These are phyloP conservation scores for Drosophila nebulosa DNA, from an alignment of 1,140 invertebrate species.

Conservation along the genomic window DNA sequence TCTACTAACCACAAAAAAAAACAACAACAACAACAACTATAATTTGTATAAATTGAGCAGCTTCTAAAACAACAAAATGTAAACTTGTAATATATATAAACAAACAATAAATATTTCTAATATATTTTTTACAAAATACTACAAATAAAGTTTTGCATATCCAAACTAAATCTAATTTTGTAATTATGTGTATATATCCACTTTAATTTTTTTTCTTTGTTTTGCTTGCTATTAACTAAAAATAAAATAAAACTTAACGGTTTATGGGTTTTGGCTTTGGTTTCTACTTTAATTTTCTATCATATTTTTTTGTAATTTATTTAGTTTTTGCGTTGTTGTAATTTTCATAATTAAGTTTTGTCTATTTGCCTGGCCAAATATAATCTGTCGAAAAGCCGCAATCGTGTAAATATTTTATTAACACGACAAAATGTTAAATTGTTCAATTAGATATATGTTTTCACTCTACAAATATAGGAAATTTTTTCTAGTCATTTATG, in stretches of 20 bases:
- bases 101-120: constrained; percentile 51
- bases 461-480: constrained; percentile 3
- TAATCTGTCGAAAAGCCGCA: constrained; percentile 57
- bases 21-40: constrained; percentile 40
- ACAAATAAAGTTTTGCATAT: constrained; percentile 12
- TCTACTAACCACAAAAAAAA: constrained; percentile 61
- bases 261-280: constrained; percentile 45
- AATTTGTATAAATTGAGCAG: constrained; percentile 56
- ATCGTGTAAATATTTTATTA: constrained; percentile 73
- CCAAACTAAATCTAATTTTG: neutral
- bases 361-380: constrained; percentile 52
- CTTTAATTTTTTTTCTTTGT: neutral
- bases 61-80: constrained; percentile 27
- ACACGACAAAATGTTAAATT: constrained; percentile 71
- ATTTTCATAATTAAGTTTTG: constrained; percentile 67
- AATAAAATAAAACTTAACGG: constrained; percentile 5
- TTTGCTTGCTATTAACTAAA: neutral
- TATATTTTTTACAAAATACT: constrained; percentile 48
- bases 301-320: constrained; percentile 14
- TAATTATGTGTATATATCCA: constrained; percentile 5
- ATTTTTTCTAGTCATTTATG: constrained; percentile 7
- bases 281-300: constrained; percentile 21
- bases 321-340: constrained; percentile 6
- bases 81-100: constrained; percentile 63
- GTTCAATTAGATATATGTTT: constrained; percentile 58